These are phyloP conservation scores for Sturnus vulgaris DNA, from an alignment of 2,113 vertebrate genomes.

Conservation along the genomic window DNA sequence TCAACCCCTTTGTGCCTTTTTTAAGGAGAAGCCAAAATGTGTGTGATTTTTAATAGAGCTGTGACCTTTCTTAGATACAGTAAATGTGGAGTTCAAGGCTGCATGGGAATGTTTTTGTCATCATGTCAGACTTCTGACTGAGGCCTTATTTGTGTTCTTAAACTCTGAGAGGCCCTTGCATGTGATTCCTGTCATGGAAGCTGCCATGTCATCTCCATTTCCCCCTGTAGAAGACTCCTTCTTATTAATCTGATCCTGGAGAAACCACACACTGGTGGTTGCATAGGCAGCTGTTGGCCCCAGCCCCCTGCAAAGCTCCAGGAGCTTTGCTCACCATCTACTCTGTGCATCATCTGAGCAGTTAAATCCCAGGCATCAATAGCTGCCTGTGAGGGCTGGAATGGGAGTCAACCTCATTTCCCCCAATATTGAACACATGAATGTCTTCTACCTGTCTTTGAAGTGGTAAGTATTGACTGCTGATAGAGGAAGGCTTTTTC, in stretches of 20 bases:
- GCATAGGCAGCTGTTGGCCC: neutral
- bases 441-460: conserved; percentile 27
- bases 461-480: neutral
- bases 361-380: neutral
- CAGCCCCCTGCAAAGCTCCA: neutral
- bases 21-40: neutral
- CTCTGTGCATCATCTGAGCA: neutral
- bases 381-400: neutral
- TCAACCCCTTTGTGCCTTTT: neutral
- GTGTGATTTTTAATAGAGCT: neutral
- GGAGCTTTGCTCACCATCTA: neutral
- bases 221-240: neutral
- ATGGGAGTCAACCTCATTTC: conserved; percentile 37
- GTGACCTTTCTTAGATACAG: neutral
- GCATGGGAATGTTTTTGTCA: neutral
- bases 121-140: neutral
- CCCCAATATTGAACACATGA: neutral
- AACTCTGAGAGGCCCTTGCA: neutral
- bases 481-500: conserved; percentile 3
- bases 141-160: neutral
- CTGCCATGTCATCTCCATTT: neutral
- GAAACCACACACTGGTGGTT: neutral
- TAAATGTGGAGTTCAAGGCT: neutral
- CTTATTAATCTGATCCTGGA: neutral
- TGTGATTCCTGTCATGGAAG: neutral